A percentile compares a stretch with the other conserved stretches of the same genome.
phyloP scores from a whole-genome alignment of 2,113 vertebrate species.

The Pomatorhinus ruficollis region DNA sequence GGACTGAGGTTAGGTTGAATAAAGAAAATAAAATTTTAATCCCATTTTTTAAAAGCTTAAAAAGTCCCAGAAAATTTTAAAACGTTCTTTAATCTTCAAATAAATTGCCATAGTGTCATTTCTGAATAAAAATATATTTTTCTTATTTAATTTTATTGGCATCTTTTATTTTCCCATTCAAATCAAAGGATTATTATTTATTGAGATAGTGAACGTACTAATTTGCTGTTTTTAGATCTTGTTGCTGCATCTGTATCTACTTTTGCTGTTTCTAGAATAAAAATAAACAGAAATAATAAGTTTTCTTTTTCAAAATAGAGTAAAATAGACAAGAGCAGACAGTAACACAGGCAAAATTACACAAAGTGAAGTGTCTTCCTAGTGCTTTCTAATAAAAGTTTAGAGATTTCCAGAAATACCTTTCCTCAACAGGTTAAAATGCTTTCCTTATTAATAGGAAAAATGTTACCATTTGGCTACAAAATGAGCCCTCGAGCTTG shows the following conservation, averaged over 20 bases:
- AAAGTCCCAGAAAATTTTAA: background rate
- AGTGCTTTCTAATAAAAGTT: background rate
- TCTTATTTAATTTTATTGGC: background rate
- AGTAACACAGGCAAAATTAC: background rate
- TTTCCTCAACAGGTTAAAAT: background rate
- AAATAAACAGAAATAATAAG: background rate
- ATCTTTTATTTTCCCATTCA: background rate
- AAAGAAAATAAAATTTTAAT: background rate
- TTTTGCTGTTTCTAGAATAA: background rate
- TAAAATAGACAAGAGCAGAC: background rate
- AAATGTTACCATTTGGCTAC: constrained; percentile 23
- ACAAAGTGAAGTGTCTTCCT: background rate
- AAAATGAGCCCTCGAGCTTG: background rate
- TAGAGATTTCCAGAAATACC: background rate
- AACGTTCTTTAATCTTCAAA: background rate
- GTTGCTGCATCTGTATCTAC: background rate
- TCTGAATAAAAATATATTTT: background rate
- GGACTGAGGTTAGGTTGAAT: background rate
- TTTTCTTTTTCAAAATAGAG: background rate
- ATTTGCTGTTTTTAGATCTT: background rate
- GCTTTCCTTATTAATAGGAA: constrained; percentile 31
- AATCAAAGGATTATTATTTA: background rate
- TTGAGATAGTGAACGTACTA: background rate
- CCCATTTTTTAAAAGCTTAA: background rate
- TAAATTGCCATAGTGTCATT: background rate